Evolutionary conservation across 2,797 vertebrate species (phyloP).

Genomic region (Prionace glauca): DNA sequence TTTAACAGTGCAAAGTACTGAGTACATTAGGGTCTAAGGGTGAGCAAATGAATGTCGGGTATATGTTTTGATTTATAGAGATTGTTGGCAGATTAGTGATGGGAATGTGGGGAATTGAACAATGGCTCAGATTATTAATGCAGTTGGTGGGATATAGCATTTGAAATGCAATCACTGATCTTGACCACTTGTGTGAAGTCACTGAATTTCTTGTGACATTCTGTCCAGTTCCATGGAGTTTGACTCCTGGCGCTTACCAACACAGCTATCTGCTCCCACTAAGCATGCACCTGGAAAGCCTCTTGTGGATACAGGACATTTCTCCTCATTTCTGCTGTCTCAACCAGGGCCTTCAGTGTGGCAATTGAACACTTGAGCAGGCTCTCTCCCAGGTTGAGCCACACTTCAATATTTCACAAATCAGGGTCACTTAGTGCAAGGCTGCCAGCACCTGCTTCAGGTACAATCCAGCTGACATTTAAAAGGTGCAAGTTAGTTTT

Average conservation of each 20-base stretch:
- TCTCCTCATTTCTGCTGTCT: not conserved
- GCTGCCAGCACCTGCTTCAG: not conserved
- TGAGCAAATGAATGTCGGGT: not conserved
- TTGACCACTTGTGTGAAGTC: not conserved
- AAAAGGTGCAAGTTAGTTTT: not conserved
- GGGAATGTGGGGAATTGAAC: not conserved
- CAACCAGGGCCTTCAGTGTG: not conserved
- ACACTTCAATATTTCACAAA: not conserved
- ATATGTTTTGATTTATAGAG: not conserved
- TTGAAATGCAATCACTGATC: not conserved
- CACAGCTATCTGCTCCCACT: not conserved
- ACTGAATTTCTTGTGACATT: not conserved
- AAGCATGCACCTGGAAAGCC: not conserved
- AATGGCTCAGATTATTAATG: not conserved
- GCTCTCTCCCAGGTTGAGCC: not conserved
- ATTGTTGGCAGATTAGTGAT: not conserved
- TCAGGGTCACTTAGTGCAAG: not conserved
- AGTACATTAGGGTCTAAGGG: not conserved
- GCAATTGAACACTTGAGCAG: not conserved
- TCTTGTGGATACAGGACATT: not conserved
- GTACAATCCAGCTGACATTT: not conserved
- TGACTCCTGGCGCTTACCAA: not conserved
- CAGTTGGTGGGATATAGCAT: not conserved
- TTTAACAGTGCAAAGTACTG: not conserved
- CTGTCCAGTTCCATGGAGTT: not conserved